Conservation (phyloP, 37 sponge, comb jelly and placozoan genomes). For the Cladorhizidae sp. region DNA sequence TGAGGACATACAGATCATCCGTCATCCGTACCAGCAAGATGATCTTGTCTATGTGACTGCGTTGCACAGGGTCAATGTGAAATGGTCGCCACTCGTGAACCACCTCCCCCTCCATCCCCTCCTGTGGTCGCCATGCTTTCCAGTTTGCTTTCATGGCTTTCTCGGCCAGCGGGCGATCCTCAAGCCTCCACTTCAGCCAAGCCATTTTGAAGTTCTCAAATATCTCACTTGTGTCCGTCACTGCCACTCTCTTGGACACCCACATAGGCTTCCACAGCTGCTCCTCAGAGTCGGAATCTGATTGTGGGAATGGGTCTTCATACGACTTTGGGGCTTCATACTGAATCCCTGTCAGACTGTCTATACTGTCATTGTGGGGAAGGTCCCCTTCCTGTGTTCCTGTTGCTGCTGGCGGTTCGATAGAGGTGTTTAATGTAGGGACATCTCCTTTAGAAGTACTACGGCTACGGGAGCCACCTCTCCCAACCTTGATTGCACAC, state of each 20-base stretch:
- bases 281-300: conserved; percentile 69
- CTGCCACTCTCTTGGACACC: conserved; percentile 53
- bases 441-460: conserved; percentile 3
- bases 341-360: conserved; percentile 66
- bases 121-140: conserved; percentile 74
- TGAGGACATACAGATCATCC: conserved; percentile 56
- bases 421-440: background rate
- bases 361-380: conserved; percentile 29
- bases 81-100: conserved; percentile 91
- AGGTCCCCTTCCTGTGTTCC: background rate
- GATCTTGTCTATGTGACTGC: conserved; percentile 82
- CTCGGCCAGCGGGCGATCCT: conserved; percentile 28
- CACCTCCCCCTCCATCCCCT: conserved; percentile 77
- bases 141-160: conserved; percentile 58
- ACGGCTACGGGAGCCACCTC: background rate
- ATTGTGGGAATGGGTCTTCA: conserved; percentile 42
- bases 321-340: conserved; percentile 25
- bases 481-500: conserved; percentile 4
- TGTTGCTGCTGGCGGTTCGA: background rate
- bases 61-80: conserved; percentile 61
- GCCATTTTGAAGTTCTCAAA: conserved; percentile 63
- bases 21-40: conserved; percentile 64
- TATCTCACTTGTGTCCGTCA: conserved; percentile 37
- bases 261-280: conserved; percentile 74
- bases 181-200: conserved; percentile 72